Percentiles rank a stretch among this genome's conserved stretches.
These are phyloP conservation scores for Brachypodius melanocephalos DNA, from an alignment of 2,113 vertebrate species.

Conservation along the genomic window DNA sequence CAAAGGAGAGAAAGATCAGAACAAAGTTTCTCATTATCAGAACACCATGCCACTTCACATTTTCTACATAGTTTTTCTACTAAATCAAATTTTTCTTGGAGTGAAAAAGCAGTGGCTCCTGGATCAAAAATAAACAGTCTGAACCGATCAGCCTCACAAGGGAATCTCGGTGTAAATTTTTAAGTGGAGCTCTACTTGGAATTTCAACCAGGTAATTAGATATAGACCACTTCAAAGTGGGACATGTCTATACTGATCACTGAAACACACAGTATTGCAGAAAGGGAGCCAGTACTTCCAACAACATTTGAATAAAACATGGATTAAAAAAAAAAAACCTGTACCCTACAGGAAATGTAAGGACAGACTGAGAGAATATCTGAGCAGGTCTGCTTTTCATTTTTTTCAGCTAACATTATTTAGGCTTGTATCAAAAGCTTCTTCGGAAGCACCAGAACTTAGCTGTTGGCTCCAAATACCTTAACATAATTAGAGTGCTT, in stretches of 20 bases:
- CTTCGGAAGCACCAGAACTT: neutral
- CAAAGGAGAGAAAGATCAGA: neutral
- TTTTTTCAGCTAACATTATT: slow-evolving; percentile 21
- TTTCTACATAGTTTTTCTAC: neutral
- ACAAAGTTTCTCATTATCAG: neutral
- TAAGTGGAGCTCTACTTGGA: slow-evolving; percentile 48
- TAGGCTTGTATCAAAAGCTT: neutral
- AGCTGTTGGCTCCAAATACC: neutral
- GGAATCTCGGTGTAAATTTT: slow-evolving; percentile 49
- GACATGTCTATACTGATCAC: slow-evolving; percentile 36
- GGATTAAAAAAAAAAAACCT: neutral
- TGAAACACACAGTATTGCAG: neutral
- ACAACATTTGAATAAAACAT: neutral
- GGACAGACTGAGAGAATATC: neutral
- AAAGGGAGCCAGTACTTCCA: slow-evolving; percentile 8
- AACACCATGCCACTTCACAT: neutral
- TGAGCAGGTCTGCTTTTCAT: neutral
- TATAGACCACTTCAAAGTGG: slow-evolving; percentile 37
- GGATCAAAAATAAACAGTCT: slow-evolving; percentile 24
- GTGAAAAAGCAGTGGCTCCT: slow-evolving; percentile 31
- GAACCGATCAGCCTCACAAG: slow-evolving; percentile 42
- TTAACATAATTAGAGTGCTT: neutral
- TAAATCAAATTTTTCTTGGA: neutral
- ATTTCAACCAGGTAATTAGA: slow-evolving; percentile 50
- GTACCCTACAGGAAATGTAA: neutral